Conservation (phyloP, 2,888 invertebrate genomes). For the Cyclophora albipunctata region DNA sequence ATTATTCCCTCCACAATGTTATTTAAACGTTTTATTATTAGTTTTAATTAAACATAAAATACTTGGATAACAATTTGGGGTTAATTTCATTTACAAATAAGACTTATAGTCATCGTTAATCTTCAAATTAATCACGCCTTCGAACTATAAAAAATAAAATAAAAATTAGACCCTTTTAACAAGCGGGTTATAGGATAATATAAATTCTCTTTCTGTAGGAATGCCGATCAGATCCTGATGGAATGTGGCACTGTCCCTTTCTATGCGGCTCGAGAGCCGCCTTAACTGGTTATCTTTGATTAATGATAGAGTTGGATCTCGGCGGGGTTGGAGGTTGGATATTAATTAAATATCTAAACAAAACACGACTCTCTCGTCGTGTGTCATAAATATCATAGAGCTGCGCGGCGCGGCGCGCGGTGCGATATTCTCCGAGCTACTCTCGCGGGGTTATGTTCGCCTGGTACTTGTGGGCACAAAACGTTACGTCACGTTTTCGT, state of each 20-base stretch:
- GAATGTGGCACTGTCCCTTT: constrained; percentile 59
- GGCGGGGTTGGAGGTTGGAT: constrained; percentile 40
- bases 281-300: constrained; percentile 60
- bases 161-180: constrained; percentile 41
- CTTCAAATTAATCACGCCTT: constrained; percentile 26
- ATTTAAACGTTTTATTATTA: constrained; percentile 1
- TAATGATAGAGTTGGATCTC: constrained; percentile 48
- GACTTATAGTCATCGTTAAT: too few relatives aligned
- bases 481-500: constrained; percentile 22
- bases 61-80: too few relatives aligned
- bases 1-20: neutral
- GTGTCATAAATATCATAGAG: too few relatives aligned
- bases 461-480: constrained; percentile 19
- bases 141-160: constrained; percentile 31
- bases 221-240: constrained; percentile 45
- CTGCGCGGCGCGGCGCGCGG: neutral
- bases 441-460: constrained; percentile 14
- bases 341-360: constrained; percentile 34
- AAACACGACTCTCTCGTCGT: neutral
- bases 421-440: neutral
- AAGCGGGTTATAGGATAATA: constrained; percentile 40
- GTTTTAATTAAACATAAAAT: constrained; percentile 6
- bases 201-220: constrained; percentile 57
- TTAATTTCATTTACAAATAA: too few relatives aligned
- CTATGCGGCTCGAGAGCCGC: constrained; percentile 26